Evolutionary conservation across 2,888 invertebrate genomes (phyloP).

Genomic region (Cephus rjabovi): DNA sequence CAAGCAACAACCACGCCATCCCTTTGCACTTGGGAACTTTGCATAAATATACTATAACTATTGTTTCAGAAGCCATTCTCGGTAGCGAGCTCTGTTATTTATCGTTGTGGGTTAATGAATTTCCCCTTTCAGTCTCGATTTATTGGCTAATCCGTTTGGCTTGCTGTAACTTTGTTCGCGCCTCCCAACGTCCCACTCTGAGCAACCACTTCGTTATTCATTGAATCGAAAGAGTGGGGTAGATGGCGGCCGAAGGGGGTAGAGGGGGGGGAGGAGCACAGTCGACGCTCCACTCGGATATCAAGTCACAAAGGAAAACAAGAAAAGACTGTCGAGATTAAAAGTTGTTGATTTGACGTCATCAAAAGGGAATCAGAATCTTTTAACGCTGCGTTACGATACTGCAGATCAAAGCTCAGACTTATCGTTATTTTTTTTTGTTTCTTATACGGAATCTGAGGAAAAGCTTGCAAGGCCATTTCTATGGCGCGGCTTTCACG

Average conservation of each 20-base stretch:
- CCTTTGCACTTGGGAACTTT: conserved; percentile 55
- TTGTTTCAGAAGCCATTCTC: conserved; percentile 51
- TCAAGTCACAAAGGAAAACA: conserved; percentile 6
- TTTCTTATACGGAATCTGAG: too few species aligned
- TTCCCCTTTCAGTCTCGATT: conserved; percentile 54
- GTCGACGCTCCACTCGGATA: conserved; percentile 1
- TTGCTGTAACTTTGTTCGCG: conserved; percentile 1
- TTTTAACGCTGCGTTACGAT: too few species aligned
- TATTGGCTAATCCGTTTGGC: conserved; percentile 47
- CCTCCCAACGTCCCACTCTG: neutral
- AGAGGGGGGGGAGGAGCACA: neutral
- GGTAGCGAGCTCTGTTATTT: conserved; percentile 50
- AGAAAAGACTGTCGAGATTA: neutral
- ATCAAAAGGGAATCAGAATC: too few species aligned
- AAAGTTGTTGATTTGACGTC: too few species aligned
- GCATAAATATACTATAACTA: conserved; percentile 64
- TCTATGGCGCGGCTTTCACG: too few species aligned
- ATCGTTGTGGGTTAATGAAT: conserved; percentile 62
- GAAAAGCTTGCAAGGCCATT: too few species aligned
- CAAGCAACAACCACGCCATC: conserved; percentile 15
- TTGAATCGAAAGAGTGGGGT: too few species aligned
- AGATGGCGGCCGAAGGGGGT: too few species aligned
- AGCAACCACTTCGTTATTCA: too few species aligned
- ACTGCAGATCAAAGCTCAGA: too few species aligned
- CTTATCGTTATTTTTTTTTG: too few species aligned